phyloP scores from a whole-genome alignment of 2,888 invertebrate genomes.

The Teinopalpus imperialis region DNA sequence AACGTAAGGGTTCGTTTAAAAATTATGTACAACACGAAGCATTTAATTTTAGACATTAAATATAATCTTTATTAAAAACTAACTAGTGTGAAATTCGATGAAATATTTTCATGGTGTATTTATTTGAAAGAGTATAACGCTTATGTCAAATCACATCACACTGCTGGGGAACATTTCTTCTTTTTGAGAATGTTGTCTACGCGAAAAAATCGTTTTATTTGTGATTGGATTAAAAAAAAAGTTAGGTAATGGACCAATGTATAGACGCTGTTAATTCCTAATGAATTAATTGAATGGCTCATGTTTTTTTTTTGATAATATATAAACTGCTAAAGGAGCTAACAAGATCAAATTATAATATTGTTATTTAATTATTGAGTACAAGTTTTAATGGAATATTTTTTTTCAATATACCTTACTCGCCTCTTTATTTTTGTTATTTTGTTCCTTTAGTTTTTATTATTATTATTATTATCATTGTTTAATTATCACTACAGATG shows the following conservation, averaged over 20 bases:
- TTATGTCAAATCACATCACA: slow-evolving; percentile 72
- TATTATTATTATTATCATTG: slow-evolving; percentile 77
- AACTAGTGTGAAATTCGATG: slow-evolving; percentile 52
- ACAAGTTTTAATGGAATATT: slow-evolving; percentile 79
- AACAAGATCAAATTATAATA: slow-evolving; percentile 80
- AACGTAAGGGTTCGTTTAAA: slow-evolving; percentile 48
- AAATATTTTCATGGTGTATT: slow-evolving; percentile 61
- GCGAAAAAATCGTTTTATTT: slow-evolving; percentile 44
- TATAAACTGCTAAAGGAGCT: slow-evolving; percentile 64
- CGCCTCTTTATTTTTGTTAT: slow-evolving; percentile 77
- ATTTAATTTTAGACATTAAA: slow-evolving; percentile 80
- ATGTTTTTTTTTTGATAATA: slow-evolving; percentile 55
- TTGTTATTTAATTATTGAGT: slow-evolving; percentile 82
- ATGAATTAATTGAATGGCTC: slow-evolving; percentile 54
- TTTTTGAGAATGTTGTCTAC: slow-evolving; percentile 53
- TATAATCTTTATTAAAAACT: slow-evolving; percentile 67
- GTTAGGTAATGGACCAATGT: slow-evolving; percentile 73
- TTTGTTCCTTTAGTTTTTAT: slow-evolving; percentile 81
- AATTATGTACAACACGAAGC: slow-evolving; percentile 79
- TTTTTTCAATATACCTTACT: slow-evolving; percentile 76
- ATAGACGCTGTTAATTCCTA: slow-evolving; percentile 62
- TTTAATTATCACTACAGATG: slow-evolving; percentile 69
- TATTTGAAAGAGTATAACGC: slow-evolving; percentile 64
- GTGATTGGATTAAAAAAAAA: slow-evolving; percentile 43
- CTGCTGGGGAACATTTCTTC: slow-evolving; percentile 53